These are phyloP conservation scores for Pseudorhiza aurosa DNA, from an alignment of 30 jellyfish, hydroid and myxozoan genomes.

Conservation along the genomic window DNA sequence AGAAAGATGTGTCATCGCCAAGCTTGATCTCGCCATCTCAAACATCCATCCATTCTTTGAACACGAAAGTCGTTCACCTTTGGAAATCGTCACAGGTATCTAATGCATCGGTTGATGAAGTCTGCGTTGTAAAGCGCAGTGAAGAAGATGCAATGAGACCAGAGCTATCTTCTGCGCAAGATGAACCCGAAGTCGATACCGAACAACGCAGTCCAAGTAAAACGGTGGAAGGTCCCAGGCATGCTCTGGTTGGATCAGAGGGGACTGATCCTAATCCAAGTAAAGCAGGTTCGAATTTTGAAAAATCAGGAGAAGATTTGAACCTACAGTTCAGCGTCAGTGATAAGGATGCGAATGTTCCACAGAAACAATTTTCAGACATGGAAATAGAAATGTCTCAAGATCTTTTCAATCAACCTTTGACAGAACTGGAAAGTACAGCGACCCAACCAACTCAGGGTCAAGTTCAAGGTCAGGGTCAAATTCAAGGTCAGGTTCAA, in stretches of 20 bases:
- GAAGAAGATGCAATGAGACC: neutral
- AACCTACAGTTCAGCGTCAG: neutral
- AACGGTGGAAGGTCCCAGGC: no score
- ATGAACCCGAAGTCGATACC: neutral
- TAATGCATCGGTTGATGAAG: neutral
- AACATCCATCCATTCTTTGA: neutral
- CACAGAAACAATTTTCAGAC: neutral
- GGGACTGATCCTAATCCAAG: no score
- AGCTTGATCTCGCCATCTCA: neutral
- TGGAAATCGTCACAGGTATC: neutral
- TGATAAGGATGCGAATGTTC: neutral
- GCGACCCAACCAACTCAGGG: neutral
- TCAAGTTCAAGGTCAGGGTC: no score
- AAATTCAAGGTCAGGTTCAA: neutral
- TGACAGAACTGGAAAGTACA: constrained; percentile 6
- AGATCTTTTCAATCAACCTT: constrained; percentile 32
- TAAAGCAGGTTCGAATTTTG: no score
- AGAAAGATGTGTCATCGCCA: neutral
- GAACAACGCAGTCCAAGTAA: no score
- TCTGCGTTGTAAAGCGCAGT: neutral
- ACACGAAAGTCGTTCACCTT: neutral
- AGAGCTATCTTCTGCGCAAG: neutral
- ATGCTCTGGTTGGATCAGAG: no score
- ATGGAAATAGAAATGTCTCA: constrained; percentile 53
- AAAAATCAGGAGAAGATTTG: neutral